Conservation (phyloP, 2,888 invertebrate species). For the Palloptera scutellata region DNA sequence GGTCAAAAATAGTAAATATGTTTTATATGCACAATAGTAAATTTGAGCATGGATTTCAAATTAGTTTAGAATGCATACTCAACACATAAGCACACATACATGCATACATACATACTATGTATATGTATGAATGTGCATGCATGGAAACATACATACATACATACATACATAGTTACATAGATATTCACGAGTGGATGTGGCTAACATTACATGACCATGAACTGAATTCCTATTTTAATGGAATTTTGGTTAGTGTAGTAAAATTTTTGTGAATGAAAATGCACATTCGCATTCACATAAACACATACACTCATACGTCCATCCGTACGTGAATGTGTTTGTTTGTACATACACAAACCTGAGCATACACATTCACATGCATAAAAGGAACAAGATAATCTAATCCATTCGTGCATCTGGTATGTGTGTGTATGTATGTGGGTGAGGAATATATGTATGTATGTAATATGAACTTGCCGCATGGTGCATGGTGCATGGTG, state of each 20-base stretch:
- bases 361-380: neutral
- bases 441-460: too few relatives aligned
- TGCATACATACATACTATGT: neutral
- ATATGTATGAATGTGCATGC: neutral
- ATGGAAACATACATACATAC: neutral
- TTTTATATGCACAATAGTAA: too few relatives aligned
- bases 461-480: too few relatives aligned
- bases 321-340: neutral
- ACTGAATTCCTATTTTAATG: neutral
- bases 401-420: too few relatives aligned
- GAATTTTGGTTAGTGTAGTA: neutral
- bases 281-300: neutral
- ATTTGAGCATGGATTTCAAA: conserved; percentile 2
- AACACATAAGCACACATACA: neutral
- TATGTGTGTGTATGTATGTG: too few relatives aligned
- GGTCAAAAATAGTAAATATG: conserved; percentile 22
- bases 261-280: neutral
- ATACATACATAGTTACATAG: neutral
- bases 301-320: neutral
- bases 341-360: neutral
- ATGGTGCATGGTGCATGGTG: too few relatives aligned
- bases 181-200: neutral
- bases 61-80: conserved; percentile 13
- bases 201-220: neutral
- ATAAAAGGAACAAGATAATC: too few relatives aligned